Conservation (phyloP, 2,888 invertebrate genomes). For the Diaphora mendica region DNA sequence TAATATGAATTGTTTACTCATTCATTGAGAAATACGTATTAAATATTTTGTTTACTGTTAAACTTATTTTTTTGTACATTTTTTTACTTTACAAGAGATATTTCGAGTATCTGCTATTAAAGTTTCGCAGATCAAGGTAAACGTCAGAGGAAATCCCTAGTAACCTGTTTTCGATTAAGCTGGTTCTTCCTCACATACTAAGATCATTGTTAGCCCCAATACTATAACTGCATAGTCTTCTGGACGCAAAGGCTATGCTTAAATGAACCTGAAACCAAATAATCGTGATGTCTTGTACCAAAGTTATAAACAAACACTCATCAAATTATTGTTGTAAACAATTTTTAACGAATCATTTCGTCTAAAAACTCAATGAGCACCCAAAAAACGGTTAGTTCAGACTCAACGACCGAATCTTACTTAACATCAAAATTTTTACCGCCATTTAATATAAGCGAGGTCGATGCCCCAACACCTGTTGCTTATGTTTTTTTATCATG, state of each 20-base stretch:
- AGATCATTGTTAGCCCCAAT: not conserved
- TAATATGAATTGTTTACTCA: no score
- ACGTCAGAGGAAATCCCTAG: not conserved
- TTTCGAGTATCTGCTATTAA: no score
- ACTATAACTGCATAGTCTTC: not conserved
- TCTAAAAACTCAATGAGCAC: constrained; percentile 57
- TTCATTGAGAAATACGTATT: no score
- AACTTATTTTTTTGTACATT: no score
- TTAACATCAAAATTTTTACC: constrained; percentile 57
- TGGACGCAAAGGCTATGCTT: not conserved
- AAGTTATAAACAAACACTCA: constrained; percentile 37
- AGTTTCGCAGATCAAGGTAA: not conserved
- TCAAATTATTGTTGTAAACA: constrained; percentile 34
- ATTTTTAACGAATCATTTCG: constrained; percentile 33
- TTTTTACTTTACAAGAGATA: no score
- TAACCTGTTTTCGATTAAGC: not conserved
- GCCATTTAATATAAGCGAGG: constrained; percentile 72
- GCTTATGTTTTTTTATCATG: constrained; percentile 60
- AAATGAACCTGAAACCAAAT: not conserved
- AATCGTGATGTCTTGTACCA: constrained; percentile 34
- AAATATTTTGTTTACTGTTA: no score
- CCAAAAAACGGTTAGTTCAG: constrained; percentile 59
- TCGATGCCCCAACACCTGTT: constrained; percentile 67
- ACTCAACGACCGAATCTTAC: constrained; percentile 62
- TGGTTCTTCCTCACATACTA: not conserved